Base-by-base conservation (phyloP, 23 tunicate genomes). In the Ascidia mentula region DNA sequence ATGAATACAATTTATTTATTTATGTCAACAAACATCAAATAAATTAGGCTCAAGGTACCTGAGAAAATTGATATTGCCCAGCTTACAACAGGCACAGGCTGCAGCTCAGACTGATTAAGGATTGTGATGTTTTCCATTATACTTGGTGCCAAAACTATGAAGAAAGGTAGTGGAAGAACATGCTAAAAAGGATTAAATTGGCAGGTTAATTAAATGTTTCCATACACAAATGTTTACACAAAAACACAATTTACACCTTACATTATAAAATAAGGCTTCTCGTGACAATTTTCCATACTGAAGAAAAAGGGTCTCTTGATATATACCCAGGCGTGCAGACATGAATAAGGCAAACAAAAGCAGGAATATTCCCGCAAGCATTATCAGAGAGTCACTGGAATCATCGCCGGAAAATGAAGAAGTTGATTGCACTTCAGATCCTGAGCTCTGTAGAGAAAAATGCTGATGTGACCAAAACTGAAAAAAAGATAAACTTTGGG, bases 231-330 rank as follows among this genome's bases (percentile, higher is more conserved):
- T 9, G 53, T 42, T 9, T 9, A 12, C 53, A 42, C 4, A 53
- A 53, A 53, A 53, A 53, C 28, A 53, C 1, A 89, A n/a, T n/a
- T n/a, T n/a, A n/a, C n/a, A n/a, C n/a, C 95, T 86, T 77, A 91
- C 97, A 82, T 89, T 82, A 65, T 92, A 92, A 75, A 87, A 92
- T 2, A 81, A 34, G 1, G 97, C 88, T 92, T 92, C 97, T 35
- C 88, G 40, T 40, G 97, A 80, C 28, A 87, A 92, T 73, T 87
- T 87, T 34, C 97, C 97, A 37, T 87, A 76, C 3, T 75, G 45
- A 15, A 38, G 24, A 45, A 83, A 80, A 38, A 87, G 28, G 37
- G 89, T 90, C 80, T 92, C 97, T 46, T 92, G 97, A 87, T 82
- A 92, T 30, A 92, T 81, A 28, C 97, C 97, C 40, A 87, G 45